Base-by-base conservation (phyloP, 1,140 invertebrate species). In the Drosophila biarmipes region DNA sequence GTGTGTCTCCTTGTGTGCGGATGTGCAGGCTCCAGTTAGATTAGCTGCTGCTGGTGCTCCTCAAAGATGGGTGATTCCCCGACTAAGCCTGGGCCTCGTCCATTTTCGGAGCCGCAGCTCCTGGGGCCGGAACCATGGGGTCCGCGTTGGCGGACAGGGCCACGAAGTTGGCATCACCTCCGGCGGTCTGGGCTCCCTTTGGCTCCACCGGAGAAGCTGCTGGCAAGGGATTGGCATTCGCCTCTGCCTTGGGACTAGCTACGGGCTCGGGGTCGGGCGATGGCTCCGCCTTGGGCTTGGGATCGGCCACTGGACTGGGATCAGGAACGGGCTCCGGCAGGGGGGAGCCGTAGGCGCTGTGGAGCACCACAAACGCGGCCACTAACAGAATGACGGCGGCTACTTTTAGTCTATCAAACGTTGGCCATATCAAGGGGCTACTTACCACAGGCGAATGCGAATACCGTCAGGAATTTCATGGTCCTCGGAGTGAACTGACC, bases 381-480 rank as follows among this genome's bases (percentile, higher is more conserved):
- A 80, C 80, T 84, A 79, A 31, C n/a, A 85, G 15, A 52, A 84
- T 43, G 0, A 76, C 29, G 12, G 48, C 58, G 57, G 42, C 80
- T 84, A 53, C 51, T 52, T 46, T 76, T 79, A 84, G 76, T 76
- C 72, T 58, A 40, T 76, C 67, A 53, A 48, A 62, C 40, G 49
- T 67, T 63, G 31, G 17, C 34, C 14, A 21, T n/a, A 10, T 53
- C n/a, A 10, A 17, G 17, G 0, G 2, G 17, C 17, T 66, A 76
- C 71, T 62, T 85, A 84, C 80, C 80, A 66, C 76, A 73, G 57
- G 49, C 76, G 35, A 85, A 72, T n/a, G 81, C 54, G 37, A 79
- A 69, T 17, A 73, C 58, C 8, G 80, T 63, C 38, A 64, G 29
- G 19, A 76, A 35, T 54, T 84, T 85, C 80, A 84, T 84, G 48